Evolutionary conservation across 2,888 invertebrate genomes (phyloP), one percentile per base, ranked within the genome.

Genomic region (Caenorhabditis angaria): DNA sequence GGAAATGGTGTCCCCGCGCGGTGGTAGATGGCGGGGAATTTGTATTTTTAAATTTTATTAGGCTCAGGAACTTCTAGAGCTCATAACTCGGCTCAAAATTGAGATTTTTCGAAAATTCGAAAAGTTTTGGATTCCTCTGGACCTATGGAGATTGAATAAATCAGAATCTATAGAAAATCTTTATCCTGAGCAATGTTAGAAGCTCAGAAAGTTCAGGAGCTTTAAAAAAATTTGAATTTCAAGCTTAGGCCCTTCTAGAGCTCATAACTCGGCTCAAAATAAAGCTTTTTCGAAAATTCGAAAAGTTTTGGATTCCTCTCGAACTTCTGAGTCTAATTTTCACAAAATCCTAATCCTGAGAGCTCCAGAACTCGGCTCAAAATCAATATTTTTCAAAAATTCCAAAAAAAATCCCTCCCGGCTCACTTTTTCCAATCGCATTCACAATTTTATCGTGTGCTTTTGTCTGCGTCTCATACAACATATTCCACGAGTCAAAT

Each of bases 401-500:
- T 28, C 14, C 25, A 54, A 25, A n/a, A n/a, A n/a, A n/a, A n/a
- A 28, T 8, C 54, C 3, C 28, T 18, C 24, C n/a, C 2, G 3
- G 10, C 64, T 41, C 28, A 76, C 76, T 67, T 53, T 63, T 70
- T 25, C 70, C 62, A 58, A 78, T 76, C 5, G 76, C 74, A 22
- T 70, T 67, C 10, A 76, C 76, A 18, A 71, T 65, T 27, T 72
- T 59, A 54, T 78, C 76, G 18, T 76, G 76, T 2, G 78, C 66
- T 12, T 53, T 70, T 5, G 66, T 47, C 35, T 69, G 71, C 12
- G 76, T 76, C 35, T 69, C 65, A 56, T 78, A 78, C 20, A 78
- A 50, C 29, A 65, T 76, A 50, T 78, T 78, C 76, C 73, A 76
- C 10, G 69, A 58, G 50, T 63, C 68, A 53, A 74, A 74, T 50